Base-by-base conservation (phyloP, 2,797 vertebrate species). In the Sebastes matsubarae region DNA sequence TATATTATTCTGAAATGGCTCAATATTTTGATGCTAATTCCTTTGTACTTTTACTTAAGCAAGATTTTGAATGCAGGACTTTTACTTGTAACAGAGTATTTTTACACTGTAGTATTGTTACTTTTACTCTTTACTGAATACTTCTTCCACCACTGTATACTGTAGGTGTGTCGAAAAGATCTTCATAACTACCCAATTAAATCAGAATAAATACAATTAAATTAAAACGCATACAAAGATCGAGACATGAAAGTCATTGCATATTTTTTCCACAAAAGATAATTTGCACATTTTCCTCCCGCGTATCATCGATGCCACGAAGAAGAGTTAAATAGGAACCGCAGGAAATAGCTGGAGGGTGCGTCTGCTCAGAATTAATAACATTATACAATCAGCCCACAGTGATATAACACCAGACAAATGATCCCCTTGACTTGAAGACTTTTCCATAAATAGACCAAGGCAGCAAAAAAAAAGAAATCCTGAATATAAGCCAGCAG, bases 341-440 rank as follows among this genome's bases (percentile, higher is more conserved):
- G 8, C 65, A 75, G 67, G 78, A 85, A 91, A 85, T 67, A 71
- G 64, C 79, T 60, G 27, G 34, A 75, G 78, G 83, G 89, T 67
- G 36, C 32, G 59, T 87, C 85, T 82, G 75, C 69, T 77, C 50
- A 60, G 60, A 84, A 68, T 70, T 79, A 87, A 85, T 83, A 82
- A 76, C 20, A 57, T 83, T 76, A 85, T 52, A 72, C 59, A 74
- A 80, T 69, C 60, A 73, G 79, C 64, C 77, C 60, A 63, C 14
- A 12, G 65, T 91, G 80, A 91, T 75, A 87, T 79, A 89, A 91
- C 83, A 66, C 12, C 32, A 77, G 68, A 89, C 76, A 87, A 76
- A 83, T 54, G 25, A 80, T 82, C 85, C 73, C 66, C 79, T 79
- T 75, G 38, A 87, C 58, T 73, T 70, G 32, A 64, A 72, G 66